Evolutionary conservation across 2,797 vertebrate species (phyloP).

Genomic region (Hydrocynus forskahlii): DNA sequence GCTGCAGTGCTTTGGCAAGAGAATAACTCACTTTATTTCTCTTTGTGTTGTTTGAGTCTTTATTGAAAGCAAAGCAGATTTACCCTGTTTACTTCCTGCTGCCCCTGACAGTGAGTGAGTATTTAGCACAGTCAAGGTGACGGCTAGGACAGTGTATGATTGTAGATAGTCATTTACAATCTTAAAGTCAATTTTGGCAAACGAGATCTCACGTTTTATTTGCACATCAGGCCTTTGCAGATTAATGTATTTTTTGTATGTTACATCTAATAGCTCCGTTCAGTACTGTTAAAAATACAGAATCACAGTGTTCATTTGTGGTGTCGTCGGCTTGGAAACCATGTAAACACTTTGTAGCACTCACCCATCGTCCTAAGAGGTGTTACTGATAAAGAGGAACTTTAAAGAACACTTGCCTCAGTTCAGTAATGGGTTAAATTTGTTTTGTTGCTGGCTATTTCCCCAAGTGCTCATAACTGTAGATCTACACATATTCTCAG

Average conservation of each 20-base stretch:
- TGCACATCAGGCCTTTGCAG: constrained; percentile 35
- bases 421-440: neutral
- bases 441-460: neutral
- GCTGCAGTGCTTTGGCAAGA: neutral
- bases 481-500: neutral
- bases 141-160: constrained; percentile 32
- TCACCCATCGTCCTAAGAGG: neutral
- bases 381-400: neutral
- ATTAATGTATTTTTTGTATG: constrained; percentile 28
- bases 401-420: neutral
- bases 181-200: neutral
- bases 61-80: constrained; percentile 23
- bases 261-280: constrained; percentile 5
- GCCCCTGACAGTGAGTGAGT: constrained; percentile 34
- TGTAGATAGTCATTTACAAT: constrained; percentile 38
- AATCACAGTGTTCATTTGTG: neutral
- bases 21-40: neutral
- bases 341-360: constrained; percentile 7
- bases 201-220: constrained; percentile 28
- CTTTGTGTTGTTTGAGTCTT: constrained; percentile 16
- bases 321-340: neutral
- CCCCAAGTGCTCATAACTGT: neutral
- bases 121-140: constrained; percentile 41
- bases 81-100: constrained; percentile 28
- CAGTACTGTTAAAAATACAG: neutral